Base-by-base conservation (phyloP, 1,140 invertebrate genomes). In the Ruditapes philippinarum region DNA sequence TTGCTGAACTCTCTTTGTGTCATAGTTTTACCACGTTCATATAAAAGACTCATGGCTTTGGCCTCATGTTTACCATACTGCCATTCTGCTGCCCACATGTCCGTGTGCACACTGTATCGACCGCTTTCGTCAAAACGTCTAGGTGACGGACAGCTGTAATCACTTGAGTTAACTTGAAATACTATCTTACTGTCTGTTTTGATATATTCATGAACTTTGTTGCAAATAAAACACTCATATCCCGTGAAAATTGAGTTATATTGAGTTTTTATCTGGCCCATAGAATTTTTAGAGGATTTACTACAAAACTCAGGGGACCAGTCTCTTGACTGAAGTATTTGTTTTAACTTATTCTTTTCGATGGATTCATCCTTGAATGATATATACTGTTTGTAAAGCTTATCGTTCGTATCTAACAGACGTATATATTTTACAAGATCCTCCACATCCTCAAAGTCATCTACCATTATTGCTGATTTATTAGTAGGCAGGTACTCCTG, bases 141-240 rank as follows among this genome's bases (percentile, higher is more conserved):
- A 1, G 97, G 97, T 89, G 95, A 93, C 28, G 96, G 96, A 92
- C 97, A 97, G 0, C n/a, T 93, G 89, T 96, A 92, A 38, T 92
- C 93, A 11, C 96, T 95, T 86, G 51, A 80, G 57, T 36, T 74
- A 57, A 62, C 76, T 45, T 42, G 49, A 31, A 31, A 42, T 19
- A 74, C 70, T 62, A 2, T 91, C 89, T n/a, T 86, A 28, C 28
- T 49, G 79, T 42, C 42, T 38, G 91, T n/a, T 49, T 45, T 54
- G 4, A 36, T 81, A 54, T 85, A 89, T 89, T 94, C 81, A 79
- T 96, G 93, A 60, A 96, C 85, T 84, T 94, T 87, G 88, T 96
- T 82, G 90, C 97, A 97, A 12, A 98, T 92, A 92, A 96, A 96
- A 95, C 97, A 98, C 95, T 97, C 97, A 95, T 97, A 97, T 51